A percentile compares a stretch with the other conserved stretches of the same genome.
phyloP scores from a whole-genome alignment of 2,888 invertebrate genomes.

The Metopia argyrocephala region DNA sequence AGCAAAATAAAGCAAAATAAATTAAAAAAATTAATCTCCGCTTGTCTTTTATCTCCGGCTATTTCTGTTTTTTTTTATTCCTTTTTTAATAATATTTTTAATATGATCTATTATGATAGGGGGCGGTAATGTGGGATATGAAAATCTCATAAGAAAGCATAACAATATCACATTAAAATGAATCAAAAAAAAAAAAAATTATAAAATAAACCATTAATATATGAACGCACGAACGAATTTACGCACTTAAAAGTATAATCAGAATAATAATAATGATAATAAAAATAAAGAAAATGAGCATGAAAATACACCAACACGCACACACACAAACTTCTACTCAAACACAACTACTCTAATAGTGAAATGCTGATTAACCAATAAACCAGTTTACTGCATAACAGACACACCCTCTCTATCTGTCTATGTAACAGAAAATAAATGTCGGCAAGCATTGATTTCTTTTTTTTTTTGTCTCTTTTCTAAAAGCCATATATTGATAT shows the following conservation, averaged over 20 bases:
- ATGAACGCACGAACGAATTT: conserved; percentile 45
- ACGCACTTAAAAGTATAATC: background rate
- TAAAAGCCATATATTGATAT: no score
- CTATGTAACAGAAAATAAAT: no score
- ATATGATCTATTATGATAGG: conserved; percentile 38
- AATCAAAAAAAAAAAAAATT: background rate
- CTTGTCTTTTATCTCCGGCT: background rate
- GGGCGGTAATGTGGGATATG: background rate
- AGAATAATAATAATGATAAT: background rate
- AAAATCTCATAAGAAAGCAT: background rate
- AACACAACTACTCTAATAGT: no score
- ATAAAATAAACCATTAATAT: conserved; percentile 53
- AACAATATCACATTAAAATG: background rate
- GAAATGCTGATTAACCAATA: no score
- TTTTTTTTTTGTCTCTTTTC: no score
- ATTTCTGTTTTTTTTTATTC: background rate
- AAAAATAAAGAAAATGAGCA: background rate
- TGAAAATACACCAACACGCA: background rate
- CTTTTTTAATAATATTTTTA: conserved; percentile 45
- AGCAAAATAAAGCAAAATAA: background rate
- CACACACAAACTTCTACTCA: background rate
- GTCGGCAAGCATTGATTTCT: no score
- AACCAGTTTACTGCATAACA: no score
- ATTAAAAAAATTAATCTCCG: background rate
- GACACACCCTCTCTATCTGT: no score